Evolutionary conservation across 2,888 invertebrate genomes (phyloP).

Genomic region (Agrotis exclamationis): DNA sequence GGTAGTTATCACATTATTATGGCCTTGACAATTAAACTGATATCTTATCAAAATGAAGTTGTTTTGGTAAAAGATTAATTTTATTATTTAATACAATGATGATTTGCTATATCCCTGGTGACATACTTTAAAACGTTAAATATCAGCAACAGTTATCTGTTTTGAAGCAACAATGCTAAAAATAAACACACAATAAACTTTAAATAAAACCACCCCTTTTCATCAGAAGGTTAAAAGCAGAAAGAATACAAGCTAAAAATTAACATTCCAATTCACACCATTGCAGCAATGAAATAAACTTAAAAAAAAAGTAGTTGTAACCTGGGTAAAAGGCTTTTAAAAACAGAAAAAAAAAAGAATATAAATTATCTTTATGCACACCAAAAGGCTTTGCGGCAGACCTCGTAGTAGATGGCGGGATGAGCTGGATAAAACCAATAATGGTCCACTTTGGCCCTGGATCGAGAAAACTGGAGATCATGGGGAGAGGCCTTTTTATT

Average conservation of each 20-base stretch:
- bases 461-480: too few relatives aligned
- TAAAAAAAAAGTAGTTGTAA: too few relatives aligned
- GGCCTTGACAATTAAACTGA: slow-evolving; percentile 36
- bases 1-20: background rate
- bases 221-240: background rate
- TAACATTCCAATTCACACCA: too few relatives aligned
- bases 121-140: slow-evolving; percentile 11
- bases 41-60: slow-evolving; percentile 44
- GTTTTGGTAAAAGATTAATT: slow-evolving; percentile 16
- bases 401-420: too few relatives aligned
- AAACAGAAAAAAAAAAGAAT: too few relatives aligned
- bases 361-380: too few relatives aligned
- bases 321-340: too few relatives aligned
- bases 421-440: too few relatives aligned
- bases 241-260: background rate
- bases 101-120: slow-evolving; percentile 20
- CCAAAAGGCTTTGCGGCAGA: too few relatives aligned
- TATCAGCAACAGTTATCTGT: background rate
- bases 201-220: background rate
- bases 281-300: too few relatives aligned
- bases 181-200: background rate
- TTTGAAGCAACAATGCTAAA: background rate
- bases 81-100: slow-evolving; percentile 18
- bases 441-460: too few relatives aligned
- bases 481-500: too few relatives aligned